These are phyloP conservation scores for Leptinotarsa juncta DNA, from an alignment of 2,888 invertebrate genomes.

Conservation along the genomic window DNA sequence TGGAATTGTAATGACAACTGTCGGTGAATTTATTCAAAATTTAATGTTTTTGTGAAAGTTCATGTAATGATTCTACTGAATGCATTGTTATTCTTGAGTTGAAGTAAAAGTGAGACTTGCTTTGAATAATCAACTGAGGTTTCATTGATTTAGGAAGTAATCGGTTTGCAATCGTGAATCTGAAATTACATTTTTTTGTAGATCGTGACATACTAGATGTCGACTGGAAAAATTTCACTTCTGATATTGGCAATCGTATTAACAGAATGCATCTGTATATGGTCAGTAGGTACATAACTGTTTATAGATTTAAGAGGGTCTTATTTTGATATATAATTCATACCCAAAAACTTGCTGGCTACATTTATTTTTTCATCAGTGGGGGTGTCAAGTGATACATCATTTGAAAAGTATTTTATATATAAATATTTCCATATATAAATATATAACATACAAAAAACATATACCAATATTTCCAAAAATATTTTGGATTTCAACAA, in stretches of 20 bases:
- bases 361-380: no score
- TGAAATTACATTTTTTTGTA: neutral
- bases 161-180: neutral
- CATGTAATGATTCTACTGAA: neutral
- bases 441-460: no score
- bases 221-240: neutral
- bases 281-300: no score
- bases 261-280: neutral
- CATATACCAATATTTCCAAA: no score
- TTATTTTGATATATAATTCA: no score
- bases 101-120: conserved; percentile 12
- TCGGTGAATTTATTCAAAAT: neutral
- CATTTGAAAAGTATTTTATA: no score
- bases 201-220: conserved; percentile 2
- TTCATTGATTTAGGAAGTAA: neutral
- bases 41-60: conserved; percentile 17
- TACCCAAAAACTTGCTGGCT: no score
- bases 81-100: conserved; percentile 6
- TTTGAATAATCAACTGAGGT: conserved; percentile 7
- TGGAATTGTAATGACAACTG: neutral
- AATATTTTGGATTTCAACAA: no score
- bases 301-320: no score
- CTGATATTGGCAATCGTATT: neutral
- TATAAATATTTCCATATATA: no score
- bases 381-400: no score